A percentile compares a stretch with the other conserved stretches of the same genome.
Conservation (phyloP, 2,888 invertebrate genomes). For the Sabellastarte sp. region DNA sequence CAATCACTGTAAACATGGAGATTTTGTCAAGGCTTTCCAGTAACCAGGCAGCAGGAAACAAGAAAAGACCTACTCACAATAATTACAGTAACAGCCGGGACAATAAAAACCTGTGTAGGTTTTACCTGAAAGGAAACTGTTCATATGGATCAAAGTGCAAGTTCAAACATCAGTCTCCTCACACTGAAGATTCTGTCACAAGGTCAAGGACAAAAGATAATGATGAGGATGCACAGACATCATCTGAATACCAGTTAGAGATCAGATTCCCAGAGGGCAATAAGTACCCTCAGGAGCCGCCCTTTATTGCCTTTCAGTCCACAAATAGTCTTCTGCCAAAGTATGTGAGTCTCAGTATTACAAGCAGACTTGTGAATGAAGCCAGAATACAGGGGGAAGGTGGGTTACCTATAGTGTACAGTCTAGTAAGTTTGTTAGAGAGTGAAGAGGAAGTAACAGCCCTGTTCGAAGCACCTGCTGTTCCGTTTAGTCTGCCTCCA, state of each 20-base stretch:
- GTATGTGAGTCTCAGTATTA: slow-evolving; percentile 42
- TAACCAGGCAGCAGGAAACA: not conserved
- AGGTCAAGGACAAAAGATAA: too few species aligned
- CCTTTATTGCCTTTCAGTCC: slow-evolving; percentile 45
- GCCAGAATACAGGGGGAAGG: slow-evolving; percentile 35
- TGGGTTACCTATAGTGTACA: slow-evolving; percentile 43
- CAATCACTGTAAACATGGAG: slow-evolving; percentile 36
- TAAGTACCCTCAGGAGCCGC: slow-evolving; percentile 44
- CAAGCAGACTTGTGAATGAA: slow-evolving; percentile 36
- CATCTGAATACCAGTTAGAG: slow-evolving; percentile 37
- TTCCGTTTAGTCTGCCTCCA: slow-evolving; percentile 34
- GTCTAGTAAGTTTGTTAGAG: slow-evolving; percentile 44
- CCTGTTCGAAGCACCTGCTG: slow-evolving; percentile 33
- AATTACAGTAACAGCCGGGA: not conserved
- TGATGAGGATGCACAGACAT: not conserved
- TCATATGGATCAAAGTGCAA: slow-evolving; percentile 34
- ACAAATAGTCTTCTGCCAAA: slow-evolving; percentile 34
- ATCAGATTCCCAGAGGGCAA: slow-evolving; percentile 45
- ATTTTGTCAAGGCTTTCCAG: slow-evolving; percentile 8
- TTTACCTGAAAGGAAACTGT: slow-evolving; percentile 44
- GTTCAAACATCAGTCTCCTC: slow-evolving; percentile 11
- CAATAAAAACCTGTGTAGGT: slow-evolving; percentile 33
- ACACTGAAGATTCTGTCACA: not conserved
- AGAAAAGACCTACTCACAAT: too few species aligned
- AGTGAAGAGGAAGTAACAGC: slow-evolving; percentile 36